These are phyloP conservation scores for Drosophila ochracea DNA, from an alignment of 2,888 invertebrate genomes.

Conservation along the genomic window DNA sequence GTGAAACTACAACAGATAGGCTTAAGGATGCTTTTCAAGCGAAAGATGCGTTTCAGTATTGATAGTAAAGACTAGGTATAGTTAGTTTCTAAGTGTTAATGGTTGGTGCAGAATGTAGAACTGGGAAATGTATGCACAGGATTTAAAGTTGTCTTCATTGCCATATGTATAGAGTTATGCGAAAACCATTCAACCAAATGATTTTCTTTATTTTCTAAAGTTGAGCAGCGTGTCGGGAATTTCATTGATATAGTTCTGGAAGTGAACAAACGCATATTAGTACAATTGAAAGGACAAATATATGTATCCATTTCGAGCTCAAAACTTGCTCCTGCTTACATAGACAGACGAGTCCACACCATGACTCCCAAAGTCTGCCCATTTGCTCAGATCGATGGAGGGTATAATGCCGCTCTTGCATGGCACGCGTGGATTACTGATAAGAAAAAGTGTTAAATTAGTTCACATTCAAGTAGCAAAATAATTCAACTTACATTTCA, in stretches of 20 bases:
- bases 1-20: constrained; percentile 56
- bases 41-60: constrained; percentile 25
- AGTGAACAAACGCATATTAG: constrained; percentile 24
- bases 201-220: constrained; percentile 81
- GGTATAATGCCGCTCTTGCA: constrained; percentile 95
- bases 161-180: constrained; percentile 19
- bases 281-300: neutral
- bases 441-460: constrained; percentile 35
- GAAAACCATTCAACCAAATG: constrained; percentile 33
- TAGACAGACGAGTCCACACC: constrained; percentile 87
- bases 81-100: constrained; percentile 60
- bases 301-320: neutral
- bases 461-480: neutral
- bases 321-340: constrained; percentile 86
- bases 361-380: constrained; percentile 91
- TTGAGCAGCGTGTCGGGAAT: constrained; percentile 85
- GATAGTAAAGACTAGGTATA: constrained; percentile 65
- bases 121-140: constrained; percentile 13
- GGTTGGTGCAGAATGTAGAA: constrained; percentile 19
- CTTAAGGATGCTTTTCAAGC: constrained; percentile 33
- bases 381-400: constrained; percentile 94
- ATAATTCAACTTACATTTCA: constrained; percentile 90
- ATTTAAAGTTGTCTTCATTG: constrained; percentile 17
- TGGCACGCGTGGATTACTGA: constrained; percentile 96
- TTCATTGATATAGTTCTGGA: constrained; percentile 85